Evolutionary conservation across 1,140 invertebrate genomes (phyloP).

Genomic region (Drosophila arawakana): DNA sequence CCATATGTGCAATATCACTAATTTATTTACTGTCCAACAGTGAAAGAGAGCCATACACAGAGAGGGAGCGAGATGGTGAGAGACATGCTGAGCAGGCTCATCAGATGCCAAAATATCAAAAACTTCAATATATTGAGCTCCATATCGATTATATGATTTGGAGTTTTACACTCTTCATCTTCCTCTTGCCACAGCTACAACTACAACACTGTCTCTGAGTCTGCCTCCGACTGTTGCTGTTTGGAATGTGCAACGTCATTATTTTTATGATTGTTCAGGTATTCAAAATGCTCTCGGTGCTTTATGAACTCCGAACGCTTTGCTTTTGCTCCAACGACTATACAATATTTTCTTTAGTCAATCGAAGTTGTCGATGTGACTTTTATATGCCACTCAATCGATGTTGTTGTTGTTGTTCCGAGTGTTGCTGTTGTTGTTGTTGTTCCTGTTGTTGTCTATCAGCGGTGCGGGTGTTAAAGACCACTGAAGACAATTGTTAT

Average conservation of each 20-base stretch:
- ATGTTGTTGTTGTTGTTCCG: constrained; percentile 46
- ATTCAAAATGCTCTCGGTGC: constrained; percentile 70
- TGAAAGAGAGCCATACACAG: neutral
- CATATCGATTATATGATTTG: constrained; percentile 7
- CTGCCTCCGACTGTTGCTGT: constrained; percentile 22
- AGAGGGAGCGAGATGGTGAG: neutral
- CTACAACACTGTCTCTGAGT: constrained; percentile 3
- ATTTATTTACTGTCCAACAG: constrained; percentile 60
- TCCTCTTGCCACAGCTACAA: too few species aligned
- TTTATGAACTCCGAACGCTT: constrained; percentile 47
- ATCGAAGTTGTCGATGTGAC: constrained; percentile 83
- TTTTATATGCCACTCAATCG: constrained; percentile 80
- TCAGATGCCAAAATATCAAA: constrained; percentile 14
- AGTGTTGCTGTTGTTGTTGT: constrained; percentile 46
- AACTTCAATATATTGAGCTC: constrained; percentile 5
- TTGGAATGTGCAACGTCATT: constrained; percentile 81
- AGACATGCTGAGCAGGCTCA: constrained; percentile 65
- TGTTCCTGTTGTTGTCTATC: constrained; percentile 76
- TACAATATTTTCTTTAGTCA: constrained; percentile 83
- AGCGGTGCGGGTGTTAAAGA: constrained; percentile 82
- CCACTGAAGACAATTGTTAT: constrained; percentile 83
- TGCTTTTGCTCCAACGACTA: constrained; percentile 37
- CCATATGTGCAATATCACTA: constrained; percentile 76
- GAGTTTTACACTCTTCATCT: too few species aligned
- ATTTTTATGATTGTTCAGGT: constrained; percentile 82